phyloP scores from a whole-genome alignment of 2,888 invertebrate species.

The Hydraecia micacea region DNA sequence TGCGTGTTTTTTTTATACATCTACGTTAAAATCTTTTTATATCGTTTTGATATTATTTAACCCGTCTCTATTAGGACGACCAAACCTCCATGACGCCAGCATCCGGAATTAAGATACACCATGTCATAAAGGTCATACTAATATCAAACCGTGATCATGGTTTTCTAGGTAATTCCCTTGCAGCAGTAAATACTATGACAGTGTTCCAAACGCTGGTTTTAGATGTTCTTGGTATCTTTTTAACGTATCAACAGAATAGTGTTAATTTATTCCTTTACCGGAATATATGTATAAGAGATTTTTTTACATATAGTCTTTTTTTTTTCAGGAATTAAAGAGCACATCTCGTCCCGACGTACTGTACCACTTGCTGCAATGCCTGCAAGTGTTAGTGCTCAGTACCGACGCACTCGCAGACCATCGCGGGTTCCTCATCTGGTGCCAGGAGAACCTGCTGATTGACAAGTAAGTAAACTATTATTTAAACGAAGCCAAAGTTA shows the following conservation, averaged over 20 bases:
- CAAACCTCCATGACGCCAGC: background rate
- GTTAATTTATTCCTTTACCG: background rate
- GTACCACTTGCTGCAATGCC: conserved; percentile 97
- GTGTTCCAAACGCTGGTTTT: background rate
- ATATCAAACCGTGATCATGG: background rate
- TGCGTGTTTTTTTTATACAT: background rate
- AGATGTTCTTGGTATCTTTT: background rate
- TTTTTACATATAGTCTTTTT: background rate
- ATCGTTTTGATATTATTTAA: background rate
- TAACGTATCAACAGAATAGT: background rate
- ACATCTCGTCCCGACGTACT: conserved; percentile 97
- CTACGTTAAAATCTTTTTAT: background rate
- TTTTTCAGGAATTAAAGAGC: conserved; percentile 92
- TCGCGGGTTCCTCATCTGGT: conserved; percentile 98
- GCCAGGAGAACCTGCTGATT: conserved; percentile 98
- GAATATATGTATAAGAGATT: background rate
- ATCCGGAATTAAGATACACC: background rate
- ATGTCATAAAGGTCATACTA: background rate
- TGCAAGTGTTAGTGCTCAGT: conserved; percentile 97
- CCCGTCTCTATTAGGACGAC: background rate
- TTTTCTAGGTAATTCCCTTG: background rate
- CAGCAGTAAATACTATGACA: background rate
- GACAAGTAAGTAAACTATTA: conserved; percentile 90
- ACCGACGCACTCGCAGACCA: conserved; percentile 98
- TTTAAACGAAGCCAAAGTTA: background rate